phyloP scores from a whole-genome alignment of 2,888 invertebrate genomes.

The Hylaea fasciaria region DNA sequence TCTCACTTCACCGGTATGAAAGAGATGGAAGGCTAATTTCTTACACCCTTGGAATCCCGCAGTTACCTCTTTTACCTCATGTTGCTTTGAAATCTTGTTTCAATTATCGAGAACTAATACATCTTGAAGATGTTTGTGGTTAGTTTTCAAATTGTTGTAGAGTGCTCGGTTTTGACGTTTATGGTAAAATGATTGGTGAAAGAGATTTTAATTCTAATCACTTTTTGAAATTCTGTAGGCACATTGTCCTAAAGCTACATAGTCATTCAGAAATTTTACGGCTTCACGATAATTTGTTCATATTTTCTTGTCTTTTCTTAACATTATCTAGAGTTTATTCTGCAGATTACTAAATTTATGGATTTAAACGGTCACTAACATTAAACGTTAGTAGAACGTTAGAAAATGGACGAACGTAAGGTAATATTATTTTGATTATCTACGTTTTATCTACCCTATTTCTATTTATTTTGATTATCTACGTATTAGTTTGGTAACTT shows the following conservation, averaged over 20 bases:
- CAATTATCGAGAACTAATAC: constrained; percentile 61
- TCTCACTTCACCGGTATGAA: constrained; percentile 44
- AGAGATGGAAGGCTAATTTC: constrained; percentile 53
- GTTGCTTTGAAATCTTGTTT: constrained; percentile 68
- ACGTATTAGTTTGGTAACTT: too few relatives aligned
- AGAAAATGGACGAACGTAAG: too few relatives aligned
- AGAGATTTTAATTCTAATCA: neutral
- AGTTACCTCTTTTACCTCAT: constrained; percentile 50
- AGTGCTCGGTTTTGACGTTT: constrained; percentile 14
- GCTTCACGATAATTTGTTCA: neutral
- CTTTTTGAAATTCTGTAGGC: neutral
- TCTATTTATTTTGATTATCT: too few relatives aligned
- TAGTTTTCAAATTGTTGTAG: constrained; percentile 24
- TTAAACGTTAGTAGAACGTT: too few relatives aligned
- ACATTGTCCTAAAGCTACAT: neutral
- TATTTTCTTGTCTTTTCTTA: constrained; percentile 10
- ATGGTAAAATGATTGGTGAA: constrained; percentile 10
- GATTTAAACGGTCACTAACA: too few relatives aligned
- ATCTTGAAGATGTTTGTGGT: constrained; percentile 24
- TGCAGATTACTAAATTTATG: too few relatives aligned
- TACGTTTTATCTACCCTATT: too few relatives aligned
- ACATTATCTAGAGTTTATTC: too few relatives aligned
- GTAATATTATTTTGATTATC: too few relatives aligned
- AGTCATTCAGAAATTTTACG: too few relatives aligned
- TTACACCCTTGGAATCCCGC: constrained; percentile 62